Evolutionary conservation across 1,140 invertebrate genomes (phyloP).

Genomic region (Pissodes strobi): DNA sequence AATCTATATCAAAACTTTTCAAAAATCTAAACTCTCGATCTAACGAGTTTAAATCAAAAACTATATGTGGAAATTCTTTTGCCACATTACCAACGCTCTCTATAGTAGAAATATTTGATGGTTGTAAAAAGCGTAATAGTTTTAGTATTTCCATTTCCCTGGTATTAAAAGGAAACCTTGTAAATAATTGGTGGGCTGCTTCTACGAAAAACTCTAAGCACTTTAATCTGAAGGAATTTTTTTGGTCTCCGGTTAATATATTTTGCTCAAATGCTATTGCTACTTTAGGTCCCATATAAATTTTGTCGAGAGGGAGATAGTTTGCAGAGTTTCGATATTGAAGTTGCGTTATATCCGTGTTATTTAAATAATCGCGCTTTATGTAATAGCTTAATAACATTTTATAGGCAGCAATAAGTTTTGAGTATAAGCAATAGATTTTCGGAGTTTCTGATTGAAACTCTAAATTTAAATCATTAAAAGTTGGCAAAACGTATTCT

Average conservation of each 20-base stretch:
- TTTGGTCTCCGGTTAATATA: conserved; percentile 1
- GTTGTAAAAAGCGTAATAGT: background rate
- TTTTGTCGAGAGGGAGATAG: conserved; percentile 6
- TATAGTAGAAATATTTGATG: no score
- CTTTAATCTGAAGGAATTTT: conserved; percentile 1
- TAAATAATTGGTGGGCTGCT: no score
- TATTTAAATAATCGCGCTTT: background rate
- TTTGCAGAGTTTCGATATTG: conserved; percentile 20
- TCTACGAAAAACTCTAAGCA: conserved; percentile 24
- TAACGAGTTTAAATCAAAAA: no score
- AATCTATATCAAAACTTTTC: background rate
- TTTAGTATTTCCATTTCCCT: background rate
- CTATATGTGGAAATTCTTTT: no score
- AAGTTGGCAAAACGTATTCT: conserved; percentile 41
- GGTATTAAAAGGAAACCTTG: background rate
- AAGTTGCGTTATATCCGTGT: background rate
- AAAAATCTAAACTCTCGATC: no score
- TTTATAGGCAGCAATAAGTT: background rate
- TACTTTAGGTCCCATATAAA: conserved; percentile 18
- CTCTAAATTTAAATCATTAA: conserved; percentile 43
- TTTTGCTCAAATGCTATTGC: background rate
- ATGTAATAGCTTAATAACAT: no score
- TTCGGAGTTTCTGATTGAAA: conserved; percentile 44
- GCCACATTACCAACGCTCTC: background rate
- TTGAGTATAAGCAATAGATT: conserved; percentile 5